These are phyloP conservation scores for Oceanites oceanicus DNA, from an alignment of 2,113 vertebrate species.

Conservation along the genomic window DNA sequence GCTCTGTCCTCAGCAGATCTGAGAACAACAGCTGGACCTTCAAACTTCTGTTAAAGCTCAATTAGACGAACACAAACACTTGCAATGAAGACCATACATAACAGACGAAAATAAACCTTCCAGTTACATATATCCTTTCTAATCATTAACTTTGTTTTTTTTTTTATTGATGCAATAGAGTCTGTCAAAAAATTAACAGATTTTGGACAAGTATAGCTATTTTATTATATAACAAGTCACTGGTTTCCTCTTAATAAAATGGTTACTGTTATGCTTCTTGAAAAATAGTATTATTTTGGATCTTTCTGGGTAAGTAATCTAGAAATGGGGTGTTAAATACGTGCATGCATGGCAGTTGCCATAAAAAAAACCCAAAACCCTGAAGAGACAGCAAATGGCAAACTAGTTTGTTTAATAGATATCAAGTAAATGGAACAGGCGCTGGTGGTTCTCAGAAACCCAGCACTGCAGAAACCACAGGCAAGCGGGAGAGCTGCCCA, in stretches of 20 bases:
- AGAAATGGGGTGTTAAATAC: not conserved
- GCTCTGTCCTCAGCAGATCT: not conserved
- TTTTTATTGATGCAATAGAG: not conserved
- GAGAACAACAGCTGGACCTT: not conserved
- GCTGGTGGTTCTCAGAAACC: not conserved
- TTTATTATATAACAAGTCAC: not conserved
- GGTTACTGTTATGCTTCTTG: not conserved
- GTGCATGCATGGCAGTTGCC: rapidly evolving
- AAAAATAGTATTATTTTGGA: not conserved
- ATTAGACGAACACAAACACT: not conserved
- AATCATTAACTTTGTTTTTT: not conserved
- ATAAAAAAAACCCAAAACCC: not conserved
- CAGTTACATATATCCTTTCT: not conserved
- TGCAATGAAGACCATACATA: not conserved
- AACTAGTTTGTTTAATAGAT: not conserved
- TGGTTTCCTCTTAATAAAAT: not conserved
- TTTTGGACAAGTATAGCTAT: not conserved
- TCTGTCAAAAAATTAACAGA: not conserved
- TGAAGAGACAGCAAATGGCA: not conserved
- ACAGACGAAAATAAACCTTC: not conserved
- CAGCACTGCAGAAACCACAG: not conserved
- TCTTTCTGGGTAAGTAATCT: not conserved
- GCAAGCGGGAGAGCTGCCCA: not conserved
- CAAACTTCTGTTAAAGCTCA: not conserved
- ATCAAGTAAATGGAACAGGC: rapidly evolving